Conservation (phyloP, 2,797 vertebrate genomes). For the Bothrops alternatus region DNA sequence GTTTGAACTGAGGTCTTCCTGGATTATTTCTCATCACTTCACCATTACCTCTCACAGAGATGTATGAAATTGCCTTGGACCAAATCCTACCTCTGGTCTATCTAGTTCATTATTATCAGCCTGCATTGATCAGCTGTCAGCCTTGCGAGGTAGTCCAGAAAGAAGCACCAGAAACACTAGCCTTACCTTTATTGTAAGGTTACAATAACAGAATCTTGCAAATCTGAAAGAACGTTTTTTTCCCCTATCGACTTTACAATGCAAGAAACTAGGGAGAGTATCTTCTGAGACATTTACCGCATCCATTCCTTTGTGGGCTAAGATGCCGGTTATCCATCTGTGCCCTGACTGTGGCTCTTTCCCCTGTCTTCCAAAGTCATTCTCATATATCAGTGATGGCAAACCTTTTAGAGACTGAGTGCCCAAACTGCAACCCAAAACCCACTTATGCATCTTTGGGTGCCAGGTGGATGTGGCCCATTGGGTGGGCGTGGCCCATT, state of each 20-base stretch:
- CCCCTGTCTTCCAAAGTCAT: neutral
- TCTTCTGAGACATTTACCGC: neutral
- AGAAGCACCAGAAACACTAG: neutral
- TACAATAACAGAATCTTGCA: neutral
- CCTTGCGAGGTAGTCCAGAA: neutral
- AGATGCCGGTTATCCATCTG: neutral
- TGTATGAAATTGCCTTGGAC: neutral
- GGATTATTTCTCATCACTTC: neutral
- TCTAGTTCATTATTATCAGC: neutral
- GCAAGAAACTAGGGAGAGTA: neutral
- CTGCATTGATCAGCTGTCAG: neutral
- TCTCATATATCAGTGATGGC: neutral
- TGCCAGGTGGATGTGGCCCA: no score
- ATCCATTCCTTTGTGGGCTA: neutral
- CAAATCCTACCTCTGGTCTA: neutral
- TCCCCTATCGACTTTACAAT: neutral
- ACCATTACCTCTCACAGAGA: neutral
- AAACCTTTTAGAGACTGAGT: no score
- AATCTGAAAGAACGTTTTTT: neutral
- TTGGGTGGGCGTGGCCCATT: no score
- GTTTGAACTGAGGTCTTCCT: neutral
- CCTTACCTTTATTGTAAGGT: neutral
- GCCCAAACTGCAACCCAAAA: no score
- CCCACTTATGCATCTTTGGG: no score
- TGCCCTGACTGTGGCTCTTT: neutral